Conservation (phyloP, 92 coral and sea anemone genomes). For the Umimayanthus kanabou region DNA sequence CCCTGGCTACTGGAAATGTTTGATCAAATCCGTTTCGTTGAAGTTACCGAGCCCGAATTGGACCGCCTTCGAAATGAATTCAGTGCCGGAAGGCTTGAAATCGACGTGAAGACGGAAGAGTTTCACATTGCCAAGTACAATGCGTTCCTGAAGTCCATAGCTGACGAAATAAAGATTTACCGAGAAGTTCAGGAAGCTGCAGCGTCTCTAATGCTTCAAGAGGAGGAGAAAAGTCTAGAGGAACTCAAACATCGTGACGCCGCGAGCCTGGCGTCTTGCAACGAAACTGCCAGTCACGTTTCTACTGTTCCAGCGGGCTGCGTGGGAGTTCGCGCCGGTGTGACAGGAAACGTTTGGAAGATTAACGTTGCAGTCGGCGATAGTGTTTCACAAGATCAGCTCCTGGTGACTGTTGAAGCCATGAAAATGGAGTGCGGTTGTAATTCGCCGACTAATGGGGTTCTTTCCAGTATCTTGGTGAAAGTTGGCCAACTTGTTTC, state of each 20-base stretch:
- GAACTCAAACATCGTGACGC: background rate
- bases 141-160: slow-evolving; percentile 43
- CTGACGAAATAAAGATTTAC: slow-evolving; percentile 20
- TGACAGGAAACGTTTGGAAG: slow-evolving; percentile 57
- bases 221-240: slow-evolving; percentile 48
- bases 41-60: slow-evolving; percentile 55
- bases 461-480: slow-evolving; percentile 29
- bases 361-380: slow-evolving; percentile 42
- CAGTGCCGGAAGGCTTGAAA: slow-evolving; percentile 46
- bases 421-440: slow-evolving; percentile 66
- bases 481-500: slow-evolving; percentile 49
- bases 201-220: slow-evolving; percentile 47
- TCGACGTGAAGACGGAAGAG: slow-evolving; percentile 41
- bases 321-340: slow-evolving; percentile 42
- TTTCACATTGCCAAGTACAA: slow-evolving; percentile 58
- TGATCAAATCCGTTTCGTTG: slow-evolving; percentile 63
- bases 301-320: slow-evolving; percentile 39
- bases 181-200: slow-evolving; percentile 49
- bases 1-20: slow-evolving; percentile 72
- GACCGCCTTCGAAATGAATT: slow-evolving; percentile 52
- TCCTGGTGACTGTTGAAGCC: slow-evolving; percentile 48
- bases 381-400: slow-evolving; percentile 27
- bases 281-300: background rate
- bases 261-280: too few relatives aligned
- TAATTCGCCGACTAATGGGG: slow-evolving; percentile 46